Conservation (phyloP, 64 coral and sea anemone genomes). For the Platygyra sinensis region DNA sequence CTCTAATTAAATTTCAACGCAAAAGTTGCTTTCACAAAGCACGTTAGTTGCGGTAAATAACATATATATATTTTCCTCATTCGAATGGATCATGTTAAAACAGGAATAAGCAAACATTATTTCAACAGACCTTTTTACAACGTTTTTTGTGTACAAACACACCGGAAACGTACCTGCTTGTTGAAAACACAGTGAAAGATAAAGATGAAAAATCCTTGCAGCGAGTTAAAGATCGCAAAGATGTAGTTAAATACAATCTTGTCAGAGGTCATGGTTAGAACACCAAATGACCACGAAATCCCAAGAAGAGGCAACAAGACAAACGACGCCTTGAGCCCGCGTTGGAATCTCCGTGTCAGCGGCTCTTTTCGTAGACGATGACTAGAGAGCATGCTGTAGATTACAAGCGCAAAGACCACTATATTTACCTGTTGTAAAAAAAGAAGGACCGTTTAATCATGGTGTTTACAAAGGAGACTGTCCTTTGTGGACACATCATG, state of each 20-base stretch:
- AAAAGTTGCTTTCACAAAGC: too few relatives aligned
- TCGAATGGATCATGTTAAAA: too few relatives aligned
- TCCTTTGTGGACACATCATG: not conserved
- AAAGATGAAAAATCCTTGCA: constrained; percentile 60
- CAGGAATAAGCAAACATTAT: too few relatives aligned
- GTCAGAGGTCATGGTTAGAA: constrained; percentile 29
- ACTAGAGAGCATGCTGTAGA: constrained; percentile 20
- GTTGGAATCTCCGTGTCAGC: constrained; percentile 19
- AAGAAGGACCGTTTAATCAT: not conserved
- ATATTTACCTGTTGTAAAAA: not conserved
- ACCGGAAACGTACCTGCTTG: constrained; percentile 26
- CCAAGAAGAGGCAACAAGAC: constrained; percentile 49
- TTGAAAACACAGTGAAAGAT: constrained; percentile 58
- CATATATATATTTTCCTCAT: too few relatives aligned
- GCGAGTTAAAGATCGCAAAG: constrained; percentile 60
- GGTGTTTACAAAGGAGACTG: not conserved
- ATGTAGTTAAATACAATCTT: constrained; percentile 40
- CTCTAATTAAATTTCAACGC: too few relatives aligned
- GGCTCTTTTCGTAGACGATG: constrained; percentile 15
- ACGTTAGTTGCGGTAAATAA: too few relatives aligned
- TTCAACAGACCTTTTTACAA: too few relatives aligned
- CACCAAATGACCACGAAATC: constrained; percentile 47
- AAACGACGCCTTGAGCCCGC: constrained; percentile 17
- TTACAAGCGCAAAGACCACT: constrained; percentile 9
- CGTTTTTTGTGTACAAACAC: not conserved